phyloP scores from a whole-genome alignment of 2,888 invertebrate genomes.

The Drosophila parthenogenetica region DNA sequence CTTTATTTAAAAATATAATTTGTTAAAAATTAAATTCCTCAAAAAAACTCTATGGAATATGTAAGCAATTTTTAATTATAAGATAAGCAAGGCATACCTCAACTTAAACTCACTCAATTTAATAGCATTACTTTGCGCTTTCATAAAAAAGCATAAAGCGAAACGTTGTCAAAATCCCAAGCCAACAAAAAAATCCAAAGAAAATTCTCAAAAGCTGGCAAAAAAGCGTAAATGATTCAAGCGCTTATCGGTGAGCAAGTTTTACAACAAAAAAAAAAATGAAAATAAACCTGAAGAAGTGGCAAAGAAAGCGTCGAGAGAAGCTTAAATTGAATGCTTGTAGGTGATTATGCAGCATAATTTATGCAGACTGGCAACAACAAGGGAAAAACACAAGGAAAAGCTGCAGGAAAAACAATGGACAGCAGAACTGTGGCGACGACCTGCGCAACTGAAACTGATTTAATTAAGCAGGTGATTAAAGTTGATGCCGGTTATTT shows the following conservation, averaged over 20 bases:
- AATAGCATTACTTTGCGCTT: conserved; percentile 1
- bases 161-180: not conserved
- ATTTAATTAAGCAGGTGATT: conserved; percentile 83
- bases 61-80: no score
- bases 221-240: conserved; percentile 69
- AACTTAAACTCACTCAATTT: not conserved
- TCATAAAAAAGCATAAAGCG: conserved; percentile 20
- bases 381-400: conserved; percentile 1
- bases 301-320: conserved; percentile 49
- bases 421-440: conserved; percentile 21
- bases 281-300: conserved; percentile 25
- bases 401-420: conserved; percentile 54
- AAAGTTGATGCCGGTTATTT: conserved; percentile 82
- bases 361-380: conserved; percentile 60
- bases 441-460: conserved; percentile 70
- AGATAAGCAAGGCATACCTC: no score
- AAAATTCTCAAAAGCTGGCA: conserved; percentile 2
- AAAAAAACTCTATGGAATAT: no score
- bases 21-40: no score
- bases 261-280: conserved; percentile 13
- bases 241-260: conserved; percentile 55
- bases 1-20: no score
- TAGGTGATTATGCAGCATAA: conserved; percentile 77
- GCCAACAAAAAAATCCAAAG: conserved; percentile 18
- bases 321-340: conserved; percentile 70